These are phyloP conservation scores for Cataglyphis albicans DNA, from an alignment of 2,888 invertebrate species.

Conservation along the genomic window DNA sequence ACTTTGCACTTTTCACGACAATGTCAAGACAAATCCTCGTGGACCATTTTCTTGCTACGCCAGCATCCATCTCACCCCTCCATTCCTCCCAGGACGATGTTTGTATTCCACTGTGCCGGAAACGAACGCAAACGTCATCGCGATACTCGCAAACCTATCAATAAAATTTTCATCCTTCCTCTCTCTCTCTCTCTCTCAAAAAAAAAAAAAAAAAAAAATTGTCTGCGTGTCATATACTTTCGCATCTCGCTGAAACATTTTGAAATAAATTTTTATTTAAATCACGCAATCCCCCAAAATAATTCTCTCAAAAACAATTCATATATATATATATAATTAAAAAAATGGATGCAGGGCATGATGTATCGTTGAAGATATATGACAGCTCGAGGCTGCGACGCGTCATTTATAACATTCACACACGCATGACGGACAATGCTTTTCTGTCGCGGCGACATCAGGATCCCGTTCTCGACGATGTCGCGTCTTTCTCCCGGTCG, in stretches of 20 bases:
- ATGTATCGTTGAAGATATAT: background rate
- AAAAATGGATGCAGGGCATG: background rate
- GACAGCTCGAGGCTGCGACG: background rate
- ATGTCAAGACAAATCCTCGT: slow-evolving; percentile 34
- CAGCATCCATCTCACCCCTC: background rate
- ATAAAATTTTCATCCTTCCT: background rate
- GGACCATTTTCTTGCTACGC: background rate
- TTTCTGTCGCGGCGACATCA: slow-evolving; percentile 11
- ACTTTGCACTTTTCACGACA: slow-evolving; percentile 61
- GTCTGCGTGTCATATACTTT: background rate
- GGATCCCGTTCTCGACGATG: background rate
- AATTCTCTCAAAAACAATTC: background rate
- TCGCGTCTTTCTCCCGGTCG: background rate
- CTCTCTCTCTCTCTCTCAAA: no score
- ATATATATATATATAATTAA: background rate
- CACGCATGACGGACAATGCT: slow-evolving; percentile 1
- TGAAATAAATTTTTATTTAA: background rate
- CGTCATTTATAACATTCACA: slow-evolving; percentile 11
- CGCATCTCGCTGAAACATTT: background rate
- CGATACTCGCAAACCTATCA: background rate
- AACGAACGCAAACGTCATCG: background rate
- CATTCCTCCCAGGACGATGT: background rate
- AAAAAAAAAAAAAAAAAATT: background rate
- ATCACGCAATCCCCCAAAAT: background rate
- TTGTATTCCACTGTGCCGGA: background rate